These are phyloP conservation scores for Trochalopteron elliotii DNA, from an alignment of 2,113 vertebrate genomes.

Conservation along the genomic window DNA sequence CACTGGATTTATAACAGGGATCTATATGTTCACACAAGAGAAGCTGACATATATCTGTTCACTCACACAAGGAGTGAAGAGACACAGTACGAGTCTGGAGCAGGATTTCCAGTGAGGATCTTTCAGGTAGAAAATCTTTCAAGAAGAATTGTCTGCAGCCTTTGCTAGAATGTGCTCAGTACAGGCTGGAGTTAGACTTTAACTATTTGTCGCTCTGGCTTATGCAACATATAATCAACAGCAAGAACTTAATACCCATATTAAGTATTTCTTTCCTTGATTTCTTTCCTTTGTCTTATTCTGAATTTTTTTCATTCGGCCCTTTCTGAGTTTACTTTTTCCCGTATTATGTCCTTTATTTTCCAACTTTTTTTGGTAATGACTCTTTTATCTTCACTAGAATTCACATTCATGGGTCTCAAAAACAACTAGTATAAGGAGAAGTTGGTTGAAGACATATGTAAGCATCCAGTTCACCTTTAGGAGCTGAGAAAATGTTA, in stretches of 20 bases:
- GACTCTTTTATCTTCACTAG: neutral
- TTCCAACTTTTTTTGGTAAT: neutral
- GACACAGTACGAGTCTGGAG: neutral
- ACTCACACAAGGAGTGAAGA: neutral
- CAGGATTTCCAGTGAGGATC: neutral
- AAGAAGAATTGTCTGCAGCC: neutral
- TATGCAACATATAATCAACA: neutral
- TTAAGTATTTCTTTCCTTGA: neutral
- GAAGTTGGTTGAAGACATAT: neutral
- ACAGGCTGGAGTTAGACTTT: neutral
- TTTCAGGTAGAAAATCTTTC: neutral
- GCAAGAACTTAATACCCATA: neutral
- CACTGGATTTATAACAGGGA: neutral
- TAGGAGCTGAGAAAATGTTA: neutral
- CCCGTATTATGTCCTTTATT: neutral
- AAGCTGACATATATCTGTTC: neutral
- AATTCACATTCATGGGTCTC: neutral
- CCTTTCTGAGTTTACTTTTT: neutral
- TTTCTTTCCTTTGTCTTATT: neutral
- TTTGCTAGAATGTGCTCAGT: neutral
- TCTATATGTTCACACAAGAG: neutral
- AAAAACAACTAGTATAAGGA: neutral
- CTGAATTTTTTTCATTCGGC: neutral
- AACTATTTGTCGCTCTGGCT: neutral
- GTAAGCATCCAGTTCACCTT: neutral